These are phyloP conservation scores for Dryococelus australis DNA, from an alignment of 2,888 invertebrate genomes.

Conservation along the genomic window DNA sequence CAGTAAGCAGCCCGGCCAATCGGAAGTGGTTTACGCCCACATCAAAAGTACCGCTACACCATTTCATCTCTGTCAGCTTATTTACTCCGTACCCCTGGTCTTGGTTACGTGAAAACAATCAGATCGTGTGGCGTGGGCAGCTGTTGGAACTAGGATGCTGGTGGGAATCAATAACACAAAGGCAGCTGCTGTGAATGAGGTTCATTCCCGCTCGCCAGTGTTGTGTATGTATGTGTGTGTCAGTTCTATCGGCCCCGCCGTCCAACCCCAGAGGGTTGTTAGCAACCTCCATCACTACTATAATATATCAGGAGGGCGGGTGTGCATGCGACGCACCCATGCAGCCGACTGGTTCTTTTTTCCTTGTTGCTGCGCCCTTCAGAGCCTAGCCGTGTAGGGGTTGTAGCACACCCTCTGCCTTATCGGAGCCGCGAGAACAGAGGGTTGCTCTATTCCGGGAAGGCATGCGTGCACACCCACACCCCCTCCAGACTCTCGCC, in stretches of 20 bases:
- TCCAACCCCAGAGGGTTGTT: background rate
- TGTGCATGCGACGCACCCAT: background rate
- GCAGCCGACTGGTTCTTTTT: background rate
- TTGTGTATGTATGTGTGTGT: too few relatives aligned
- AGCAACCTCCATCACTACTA: background rate
- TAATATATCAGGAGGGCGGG: slow-evolving; percentile 1
- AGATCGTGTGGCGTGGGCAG: too few relatives aligned
- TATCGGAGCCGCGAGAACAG: background rate
- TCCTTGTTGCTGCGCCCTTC: background rate
- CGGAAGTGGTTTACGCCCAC: too few relatives aligned
- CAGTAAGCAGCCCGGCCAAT: too few relatives aligned
- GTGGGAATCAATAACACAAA: background rate
- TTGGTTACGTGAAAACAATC: too few relatives aligned
- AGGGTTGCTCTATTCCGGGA: slow-evolving; percentile 10
- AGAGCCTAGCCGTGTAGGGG: background rate
- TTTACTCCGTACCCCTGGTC: too few relatives aligned
- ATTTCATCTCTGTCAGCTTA: too few relatives aligned
- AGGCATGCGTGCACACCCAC: background rate
- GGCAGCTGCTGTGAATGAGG: background rate
- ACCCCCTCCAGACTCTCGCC: background rate
- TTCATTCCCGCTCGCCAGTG: background rate
- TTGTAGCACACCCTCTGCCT: background rate
- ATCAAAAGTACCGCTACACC: too few relatives aligned
- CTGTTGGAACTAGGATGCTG: too few relatives aligned
- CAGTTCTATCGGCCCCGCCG: background rate